Conservation (phyloP, 2,797 vertebrate genomes). For the Rhincodon typus region DNA sequence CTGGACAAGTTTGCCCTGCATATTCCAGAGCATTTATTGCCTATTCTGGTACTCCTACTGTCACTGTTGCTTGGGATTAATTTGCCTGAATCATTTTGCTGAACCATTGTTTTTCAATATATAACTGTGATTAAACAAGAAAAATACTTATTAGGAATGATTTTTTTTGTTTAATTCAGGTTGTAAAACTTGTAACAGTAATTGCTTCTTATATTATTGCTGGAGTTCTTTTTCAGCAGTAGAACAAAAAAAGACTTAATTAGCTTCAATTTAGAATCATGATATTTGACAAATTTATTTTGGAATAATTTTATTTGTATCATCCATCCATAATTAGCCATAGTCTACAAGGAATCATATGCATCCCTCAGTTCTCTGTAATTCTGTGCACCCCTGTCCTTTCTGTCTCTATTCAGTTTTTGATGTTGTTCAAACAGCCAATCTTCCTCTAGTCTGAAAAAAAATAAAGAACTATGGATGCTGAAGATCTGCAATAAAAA, state of each 20-base stretch:
- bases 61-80: neutral
- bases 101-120: neutral
- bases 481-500: too few relatives aligned
- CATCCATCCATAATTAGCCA: neutral
- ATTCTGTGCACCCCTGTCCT: neutral
- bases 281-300: neutral
- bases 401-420: neutral
- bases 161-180: slow-evolving; percentile 3
- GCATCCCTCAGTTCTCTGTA: neutral
- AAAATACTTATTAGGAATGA: too few relatives aligned
- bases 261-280: neutral
- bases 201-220: neutral
- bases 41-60: neutral
- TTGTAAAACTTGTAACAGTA: neutral
- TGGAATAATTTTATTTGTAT: neutral
- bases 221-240: neutral
- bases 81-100: neutral
- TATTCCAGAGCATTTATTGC: neutral
- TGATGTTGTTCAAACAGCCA: neutral
- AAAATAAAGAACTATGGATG: too few relatives aligned
- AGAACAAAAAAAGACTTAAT: neutral
- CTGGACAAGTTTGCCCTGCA: neutral
- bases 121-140: neutral
- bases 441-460: neutral
- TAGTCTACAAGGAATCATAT: neutral